Evolutionary conservation across 2,888 invertebrate species (phyloP), one percentile per base, ranked within the genome.

Genomic region (Lumbricus terrestris): DNA sequence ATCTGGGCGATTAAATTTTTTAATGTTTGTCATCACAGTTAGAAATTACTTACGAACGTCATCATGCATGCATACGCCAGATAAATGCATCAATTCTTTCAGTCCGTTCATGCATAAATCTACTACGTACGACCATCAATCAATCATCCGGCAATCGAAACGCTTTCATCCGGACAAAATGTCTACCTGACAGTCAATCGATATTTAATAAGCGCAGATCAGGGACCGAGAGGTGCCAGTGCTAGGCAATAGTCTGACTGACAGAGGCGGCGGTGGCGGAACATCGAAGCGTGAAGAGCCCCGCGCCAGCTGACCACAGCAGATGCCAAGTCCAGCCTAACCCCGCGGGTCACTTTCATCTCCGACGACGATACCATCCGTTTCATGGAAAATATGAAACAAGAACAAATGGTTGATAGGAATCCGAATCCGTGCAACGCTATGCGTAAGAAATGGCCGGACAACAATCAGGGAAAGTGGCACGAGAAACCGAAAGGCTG

Each of bases 171-270:
- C 0, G 35, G 18, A 34, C 37, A 35, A 47, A 34, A 37, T 85
- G 35, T 85, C 37, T 85, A 37, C 85, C 18, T 35, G 35, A 34
- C 85, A 85, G 85, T 37, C 85, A 85, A 85, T 85, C 85, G 85
- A 85, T 85, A 37, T 85, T 85, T 85, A 85, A 85, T 85, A 85
- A 37, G 29, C 85, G 37, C 35, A 35, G 23, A 85, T 85, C 37
- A n/a, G 69, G 69, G 85, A 85, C 34, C 34, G n/a, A n/a, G 35
- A 85, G 85, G 85, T 85, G 35, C 37, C 85, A 85, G 85, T n/a
- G n/a, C n/a, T 0, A 85, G 2, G 85, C 34, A 85, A n/a, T n/a
- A n/a, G 8, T 69, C n/a, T n/a, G n/a, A 69, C 69, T n/a, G n/a
- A n/a, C n/a, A n/a, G n/a, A n/a, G n/a, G n/a, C n/a, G n/a, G n/a